These are phyloP conservation scores for Chloebia gouldiae DNA, from an alignment of 2,113 vertebrate species.

Conservation along the genomic window DNA sequence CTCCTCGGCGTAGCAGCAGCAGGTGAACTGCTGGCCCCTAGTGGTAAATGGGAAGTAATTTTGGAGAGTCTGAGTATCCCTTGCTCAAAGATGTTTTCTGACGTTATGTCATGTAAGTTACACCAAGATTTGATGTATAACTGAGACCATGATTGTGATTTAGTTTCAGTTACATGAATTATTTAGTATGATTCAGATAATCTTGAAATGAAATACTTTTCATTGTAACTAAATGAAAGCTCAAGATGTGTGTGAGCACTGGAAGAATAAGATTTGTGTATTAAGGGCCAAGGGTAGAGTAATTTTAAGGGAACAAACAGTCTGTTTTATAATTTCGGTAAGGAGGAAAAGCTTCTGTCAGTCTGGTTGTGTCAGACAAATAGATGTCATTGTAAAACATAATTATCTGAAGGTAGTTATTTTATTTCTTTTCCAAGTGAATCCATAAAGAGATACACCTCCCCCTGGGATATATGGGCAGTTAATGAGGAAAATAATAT, in stretches of 20 bases:
- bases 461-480: neutral
- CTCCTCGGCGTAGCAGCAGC: neutral
- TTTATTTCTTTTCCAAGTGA: neutral
- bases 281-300: neutral
- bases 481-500: neutral
- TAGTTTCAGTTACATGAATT: neutral
- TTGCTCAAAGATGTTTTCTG: neutral
- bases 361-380: neutral
- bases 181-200: neutral
- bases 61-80: neutral
- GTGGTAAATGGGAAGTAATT: neutral
- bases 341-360: neutral
- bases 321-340: neutral
- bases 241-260: neutral
- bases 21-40: slow-evolving; percentile 46
- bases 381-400: neutral
- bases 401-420: neutral
- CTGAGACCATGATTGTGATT: neutral
- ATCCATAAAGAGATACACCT: neutral
- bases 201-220: neutral
- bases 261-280: neutral
- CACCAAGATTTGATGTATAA: neutral
- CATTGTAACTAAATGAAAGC: neutral
- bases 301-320: neutral
- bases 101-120: neutral